Conservation (phyloP, 2,888 invertebrate species). For the Clepsis dumicolana region DNA sequence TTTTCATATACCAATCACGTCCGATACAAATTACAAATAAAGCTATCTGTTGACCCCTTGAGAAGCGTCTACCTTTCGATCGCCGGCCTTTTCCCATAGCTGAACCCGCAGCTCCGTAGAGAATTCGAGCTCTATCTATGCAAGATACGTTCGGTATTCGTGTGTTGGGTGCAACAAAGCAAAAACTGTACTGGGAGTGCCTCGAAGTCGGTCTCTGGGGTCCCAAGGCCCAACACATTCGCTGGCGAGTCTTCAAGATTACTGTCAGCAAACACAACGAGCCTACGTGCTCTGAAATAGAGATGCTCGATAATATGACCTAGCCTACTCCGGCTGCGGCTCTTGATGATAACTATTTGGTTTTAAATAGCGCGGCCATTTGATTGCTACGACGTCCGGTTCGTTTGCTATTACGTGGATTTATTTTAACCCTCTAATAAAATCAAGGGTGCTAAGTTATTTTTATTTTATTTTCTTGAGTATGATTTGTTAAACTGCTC, state of each 20-base stretch:
- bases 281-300: slow-evolving; percentile 69
- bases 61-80: slow-evolving; percentile 66
- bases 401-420: background rate
- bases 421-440: background rate
- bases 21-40: slow-evolving; percentile 75
- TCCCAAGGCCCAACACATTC: slow-evolving; percentile 74
- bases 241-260: slow-evolving; percentile 75
- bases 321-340: slow-evolving; percentile 54
- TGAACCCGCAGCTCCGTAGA: slow-evolving; percentile 4
- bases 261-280: slow-evolving; percentile 75
- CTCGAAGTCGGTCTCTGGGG: slow-evolving; percentile 71
- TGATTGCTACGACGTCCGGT: background rate
- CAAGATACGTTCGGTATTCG: slow-evolving; percentile 56
- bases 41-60: slow-evolving; percentile 71
- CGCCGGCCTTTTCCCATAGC: slow-evolving; percentile 65
- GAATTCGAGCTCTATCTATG: slow-evolving; percentile 36
- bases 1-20: slow-evolving; percentile 58
- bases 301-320: slow-evolving; percentile 64
- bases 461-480: no score
- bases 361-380: slow-evolving; percentile 15
- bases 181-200: slow-evolving; percentile 59
- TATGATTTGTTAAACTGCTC: no score
- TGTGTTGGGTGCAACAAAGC: slow-evolving; percentile 48
- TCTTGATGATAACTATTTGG: slow-evolving; percentile 11
- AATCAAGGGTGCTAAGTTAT: background rate